These are phyloP conservation scores for Pangasianodon gigas DNA, from an alignment of 2,113 vertebrate genomes.

Conservation along the genomic window DNA sequence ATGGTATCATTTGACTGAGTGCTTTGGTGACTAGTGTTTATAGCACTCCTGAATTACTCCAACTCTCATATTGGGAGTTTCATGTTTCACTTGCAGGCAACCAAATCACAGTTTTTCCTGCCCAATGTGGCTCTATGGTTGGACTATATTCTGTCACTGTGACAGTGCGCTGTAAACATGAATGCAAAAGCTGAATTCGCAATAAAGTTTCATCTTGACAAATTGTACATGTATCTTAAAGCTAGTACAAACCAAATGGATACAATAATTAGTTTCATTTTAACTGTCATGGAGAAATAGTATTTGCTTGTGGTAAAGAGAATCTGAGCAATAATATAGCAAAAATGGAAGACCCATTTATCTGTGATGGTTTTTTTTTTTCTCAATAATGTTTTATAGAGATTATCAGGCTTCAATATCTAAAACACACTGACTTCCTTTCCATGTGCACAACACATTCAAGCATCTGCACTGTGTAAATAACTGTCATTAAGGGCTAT, in stretches of 20 bases:
- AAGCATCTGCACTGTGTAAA: slow-evolving; percentile 30
- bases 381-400: background rate
- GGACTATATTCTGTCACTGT: background rate
- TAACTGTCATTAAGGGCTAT: slow-evolving; percentile 45
- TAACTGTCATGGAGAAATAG: background rate
- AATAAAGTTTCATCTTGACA: background rate
- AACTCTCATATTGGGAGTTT: background rate
- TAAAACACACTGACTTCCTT: slow-evolving; percentile 21
- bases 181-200: background rate
- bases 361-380: slow-evolving; percentile 17
- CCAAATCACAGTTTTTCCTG: background rate
- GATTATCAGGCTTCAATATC: slow-evolving; percentile 28
- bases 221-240: background rate
- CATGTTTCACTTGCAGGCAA: background rate
- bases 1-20: background rate
- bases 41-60: background rate
- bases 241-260: background rate
- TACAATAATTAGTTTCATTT: background rate
- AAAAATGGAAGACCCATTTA: slow-evolving; percentile 23
- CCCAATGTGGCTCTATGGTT: background rate
- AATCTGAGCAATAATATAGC: background rate
- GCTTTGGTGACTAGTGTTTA: background rate
- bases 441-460: slow-evolving; percentile 19
- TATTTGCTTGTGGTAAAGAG: background rate
- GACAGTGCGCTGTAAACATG: background rate